phyloP scores from a whole-genome alignment of 2,113 vertebrate genomes.

The Acanthochromis polyacanthus region DNA sequence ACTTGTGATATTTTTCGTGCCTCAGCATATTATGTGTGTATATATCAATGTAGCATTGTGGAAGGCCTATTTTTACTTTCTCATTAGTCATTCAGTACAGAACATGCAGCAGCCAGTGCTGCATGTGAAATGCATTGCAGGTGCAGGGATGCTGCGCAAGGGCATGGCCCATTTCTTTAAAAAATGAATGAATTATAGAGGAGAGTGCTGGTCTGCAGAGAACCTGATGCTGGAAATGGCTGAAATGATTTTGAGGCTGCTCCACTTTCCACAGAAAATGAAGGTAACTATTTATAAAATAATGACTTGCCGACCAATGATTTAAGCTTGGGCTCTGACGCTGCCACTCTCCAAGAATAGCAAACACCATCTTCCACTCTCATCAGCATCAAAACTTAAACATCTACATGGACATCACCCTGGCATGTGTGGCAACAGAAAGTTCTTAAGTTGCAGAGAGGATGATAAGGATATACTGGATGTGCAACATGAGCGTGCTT shows the following conservation, averaged over 20 bases:
- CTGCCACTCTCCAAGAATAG: conserved; percentile 39
- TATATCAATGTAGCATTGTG: conserved; percentile 21
- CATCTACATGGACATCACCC: conserved; percentile 23
- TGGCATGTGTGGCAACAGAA: conserved; percentile 1
- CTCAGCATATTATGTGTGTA: background rate
- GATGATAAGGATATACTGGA: background rate
- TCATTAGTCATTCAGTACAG: conserved; percentile 46
- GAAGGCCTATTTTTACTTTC: conserved; percentile 58
- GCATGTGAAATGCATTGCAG: conserved; percentile 57
- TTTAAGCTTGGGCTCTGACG: conserved; percentile 3
- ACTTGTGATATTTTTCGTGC: background rate
- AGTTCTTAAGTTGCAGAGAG: background rate
- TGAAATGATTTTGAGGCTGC: conserved; percentile 54
- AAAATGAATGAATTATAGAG: conserved; percentile 77
- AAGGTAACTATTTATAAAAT: conserved; percentile 68
- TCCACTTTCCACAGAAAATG: conserved; percentile 67
- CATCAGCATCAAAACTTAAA: conserved; percentile 58
- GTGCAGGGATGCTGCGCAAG: conserved; percentile 46
- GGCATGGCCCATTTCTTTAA: conserved; percentile 66
- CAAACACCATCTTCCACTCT: conserved; percentile 46
- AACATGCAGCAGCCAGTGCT: conserved; percentile 43
- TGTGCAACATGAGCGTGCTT: background rate
- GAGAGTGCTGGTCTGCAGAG: conserved; percentile 68
- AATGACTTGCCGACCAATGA: conserved; percentile 45
- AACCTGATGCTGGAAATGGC: conserved; percentile 47